Evolutionary conservation across 2,113 vertebrate species (phyloP).

Genomic region (Sigmodon hispidus): DNA sequence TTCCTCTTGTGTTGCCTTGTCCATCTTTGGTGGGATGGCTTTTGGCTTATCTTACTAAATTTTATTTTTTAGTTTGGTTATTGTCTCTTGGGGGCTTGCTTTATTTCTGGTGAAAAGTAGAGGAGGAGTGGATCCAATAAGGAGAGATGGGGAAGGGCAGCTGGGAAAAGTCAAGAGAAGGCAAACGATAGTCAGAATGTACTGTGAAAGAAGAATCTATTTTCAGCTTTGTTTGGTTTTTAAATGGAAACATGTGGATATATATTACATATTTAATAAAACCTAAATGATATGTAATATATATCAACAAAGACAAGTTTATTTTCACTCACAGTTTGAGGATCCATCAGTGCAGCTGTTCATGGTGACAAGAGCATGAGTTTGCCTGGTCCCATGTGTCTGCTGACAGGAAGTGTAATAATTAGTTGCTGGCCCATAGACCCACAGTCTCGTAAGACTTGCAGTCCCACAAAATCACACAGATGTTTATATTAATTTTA

Average conservation of each 20-base stretch:
- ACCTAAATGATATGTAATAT: no score
- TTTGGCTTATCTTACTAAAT: neutral
- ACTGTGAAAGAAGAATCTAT: neutral
- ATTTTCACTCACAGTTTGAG: neutral
- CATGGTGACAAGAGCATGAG: neutral
- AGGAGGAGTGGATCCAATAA: neutral
- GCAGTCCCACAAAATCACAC: no score
- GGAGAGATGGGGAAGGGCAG: neutral
- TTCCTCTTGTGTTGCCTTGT: neutral
- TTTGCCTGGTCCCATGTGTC: no score
- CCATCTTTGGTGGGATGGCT: no score
- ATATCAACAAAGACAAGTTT: no score
- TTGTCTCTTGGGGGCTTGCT: neutral
- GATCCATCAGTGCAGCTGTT: neutral
- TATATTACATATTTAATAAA: no score
- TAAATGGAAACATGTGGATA: neutral
- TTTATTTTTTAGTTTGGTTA: neutral
- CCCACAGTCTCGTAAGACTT: no score
- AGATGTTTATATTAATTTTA: no score
- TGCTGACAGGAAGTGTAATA: no score
- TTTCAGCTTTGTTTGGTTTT: neutral
- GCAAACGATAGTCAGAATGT: neutral
- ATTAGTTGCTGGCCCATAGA: no score
- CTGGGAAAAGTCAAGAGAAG: neutral
- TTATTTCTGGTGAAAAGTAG: neutral